Evolutionary conservation across 2,888 invertebrate species (phyloP), one percentile per base, ranked within the genome.

Genomic region (Lasioglossum villosulum): DNA sequence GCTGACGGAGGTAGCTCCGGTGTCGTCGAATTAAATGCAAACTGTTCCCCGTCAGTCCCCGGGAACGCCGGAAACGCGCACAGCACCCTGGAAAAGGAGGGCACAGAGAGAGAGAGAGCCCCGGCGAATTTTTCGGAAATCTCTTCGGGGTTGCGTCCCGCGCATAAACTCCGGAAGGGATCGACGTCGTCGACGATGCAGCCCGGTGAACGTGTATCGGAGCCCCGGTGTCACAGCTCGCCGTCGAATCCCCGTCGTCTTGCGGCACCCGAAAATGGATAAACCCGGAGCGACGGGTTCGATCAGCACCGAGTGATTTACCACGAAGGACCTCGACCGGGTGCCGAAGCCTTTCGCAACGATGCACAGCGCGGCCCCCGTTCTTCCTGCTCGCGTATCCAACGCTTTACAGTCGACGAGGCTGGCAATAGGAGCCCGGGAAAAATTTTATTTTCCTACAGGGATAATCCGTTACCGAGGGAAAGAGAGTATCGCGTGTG

Each of bases 291-390:
- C 45, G 84, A 73, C 75, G 75, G 74, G 82, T 77, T 89, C 86
- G 83, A 84, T 89, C 87, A 84, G 83, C 84, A 84, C 48, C 86
- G 84, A 88, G 88, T 88, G 91, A 91, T 90, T 91, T 90, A 88
- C 89, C 83, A 72, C 86, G 80, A 86, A 80, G 85, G 82, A 88
- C 88, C 79, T 68, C 80, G 74, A 66, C 59, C 27, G 66, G 19
- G 19, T 19, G 34, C 19, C 59, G 59, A 27, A 14, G 59, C 59
- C 59, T 27, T 59, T 59, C 59, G 59, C 27, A 30, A 27, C 27
- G 27, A 16, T 27, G 27, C 27, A 59, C 59, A 16, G 14, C 27
- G 5, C 4, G 2, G 27, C 4, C 59, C n/a, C n/a, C 59, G 59
- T 27, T 27, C 27, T 16, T 14, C 59, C 12, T 14, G 52, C 77